Evolutionary conservation across 2,888 invertebrate species (phyloP), one percentile per base, ranked within the genome.

Genomic region (Allacma fusca): DNA sequence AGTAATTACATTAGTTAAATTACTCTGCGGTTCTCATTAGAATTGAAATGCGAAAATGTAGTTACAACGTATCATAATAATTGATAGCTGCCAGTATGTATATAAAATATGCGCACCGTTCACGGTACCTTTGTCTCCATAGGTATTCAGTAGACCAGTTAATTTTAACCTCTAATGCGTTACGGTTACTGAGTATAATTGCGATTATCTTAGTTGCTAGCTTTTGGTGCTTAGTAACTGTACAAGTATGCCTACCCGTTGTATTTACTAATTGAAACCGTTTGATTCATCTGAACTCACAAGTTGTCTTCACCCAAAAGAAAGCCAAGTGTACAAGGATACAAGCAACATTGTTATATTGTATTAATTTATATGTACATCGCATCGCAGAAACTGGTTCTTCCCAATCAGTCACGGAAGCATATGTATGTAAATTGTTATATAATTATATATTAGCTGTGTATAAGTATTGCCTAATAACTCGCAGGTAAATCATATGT

Each of bases 301-400:
- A 50, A 50, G 50, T 50, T 19, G 50, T 50, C n/a, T 50, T 50
- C 19, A 19, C 50, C 50, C 50, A 50, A 50, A 50, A 2, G 50
- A n/a, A 50, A 50, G n/a, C 50, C 50, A 50, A 50, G 50, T 50
- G 34, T 50, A n/a, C 50, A 19, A 50, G n/a, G n/a, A 50, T 50
- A 50, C 50, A 13, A 50, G 50, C 50, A 50, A 50, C 50, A n/a
- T 50, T 50, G 16, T 19, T 50, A 50, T 16, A 50, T 50, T 50
- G 50, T 50, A 50, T 50, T 50, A 50, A 50, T 50, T 5, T 50
- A n/a, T 12, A 16, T n/a, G n/a, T n/a, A 50, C 50, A 50, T 50
- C 50, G 50, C 50, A 50, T 50, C 16, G 50, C 50, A 50, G 50
- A 16, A 50, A 50, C 50, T 16, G 50, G 16, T n/a, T 50, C 50